Evolutionary conservation across 2,113 vertebrate species (phyloP), one percentile per base, ranked within the genome.

Genomic region (Microtus ochrogaster): DNA sequence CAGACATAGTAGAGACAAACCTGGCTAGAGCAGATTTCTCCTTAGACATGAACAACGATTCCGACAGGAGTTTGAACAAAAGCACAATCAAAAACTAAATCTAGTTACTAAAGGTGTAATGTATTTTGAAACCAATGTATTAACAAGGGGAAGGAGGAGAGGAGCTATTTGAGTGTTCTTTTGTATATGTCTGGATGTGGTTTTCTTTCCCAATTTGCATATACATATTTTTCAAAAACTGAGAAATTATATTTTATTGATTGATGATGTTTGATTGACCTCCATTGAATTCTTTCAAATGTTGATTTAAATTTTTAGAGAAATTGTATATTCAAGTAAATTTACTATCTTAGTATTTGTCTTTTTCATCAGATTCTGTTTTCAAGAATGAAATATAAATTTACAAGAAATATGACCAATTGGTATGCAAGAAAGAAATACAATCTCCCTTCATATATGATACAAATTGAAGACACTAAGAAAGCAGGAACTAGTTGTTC

Each of bases 31-130:
- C 52, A 92, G 33, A 86, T 5, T 84, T 49, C 3, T 36, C 21
- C 30, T 68, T 87, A 88, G 94, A 97, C 93, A 97, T 52, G 22
- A 88, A 72, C 41, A 91, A 88, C 94, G 41, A 96, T 94, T 97
- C 90, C 93, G 84, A 92, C 7, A 58, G 26, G 74, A 73, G 16
- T 73, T 44, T 73, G 86, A 58, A 74, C 1, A 65, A 95, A 96
- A 98, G 65, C 26, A 79, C 47, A 88, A 13, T 90, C 47, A 47
- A 44, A 94, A 93, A 84, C 41, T 24, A 74, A 83, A 12, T 24
- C 8, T 24, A 8, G 6, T 44, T 92, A 81, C 36, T 73, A 81
- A 94, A 91, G 24, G 49, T 89, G n/a, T 12, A 96, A 84, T 82
- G 52, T 3, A 68, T 87, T 58, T 90, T 77, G 24, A 22, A 72